Conservation (phyloP, 2,888 invertebrate genomes). For the Hypomecis punctinalis region DNA sequence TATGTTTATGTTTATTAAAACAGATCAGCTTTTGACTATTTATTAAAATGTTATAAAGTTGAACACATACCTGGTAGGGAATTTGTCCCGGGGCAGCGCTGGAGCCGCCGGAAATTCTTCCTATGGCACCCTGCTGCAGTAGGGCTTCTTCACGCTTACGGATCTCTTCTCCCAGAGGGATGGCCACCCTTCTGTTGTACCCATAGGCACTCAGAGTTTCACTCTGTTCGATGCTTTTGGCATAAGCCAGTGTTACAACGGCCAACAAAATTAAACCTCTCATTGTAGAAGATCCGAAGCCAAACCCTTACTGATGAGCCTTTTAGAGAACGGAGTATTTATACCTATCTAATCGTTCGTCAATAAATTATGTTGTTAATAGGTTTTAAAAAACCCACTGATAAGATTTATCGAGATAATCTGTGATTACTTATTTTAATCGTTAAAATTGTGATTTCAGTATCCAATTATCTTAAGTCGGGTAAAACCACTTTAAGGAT, state of each 20-base stretch:
- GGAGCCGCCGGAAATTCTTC: constrained; percentile 46
- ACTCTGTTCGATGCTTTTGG: constrained; percentile 21
- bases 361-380: background rate
- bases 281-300: constrained; percentile 8
- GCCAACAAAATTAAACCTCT: constrained; percentile 18
- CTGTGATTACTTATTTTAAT: background rate
- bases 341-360: background rate
- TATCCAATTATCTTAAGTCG: no score
- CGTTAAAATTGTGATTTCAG: background rate
- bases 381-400: background rate
- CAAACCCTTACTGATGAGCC: background rate
- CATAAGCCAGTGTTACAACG: constrained; percentile 15
- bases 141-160: constrained; percentile 29
- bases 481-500: no score
- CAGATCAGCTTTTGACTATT: no score
- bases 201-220: constrained; percentile 17
- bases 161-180: constrained; percentile 24
- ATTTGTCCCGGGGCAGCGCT: constrained; percentile 35
- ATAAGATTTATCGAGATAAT: background rate
- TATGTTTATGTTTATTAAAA: no score
- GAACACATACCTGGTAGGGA: constrained; percentile 43
- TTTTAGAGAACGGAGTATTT: background rate
- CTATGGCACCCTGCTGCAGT: constrained; percentile 4
- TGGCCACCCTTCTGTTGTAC: constrained; percentile 7
- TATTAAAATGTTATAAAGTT: background rate